phyloP scores from a whole-genome alignment of 2,888 invertebrate genomes.

The Brenthis hecate region DNA sequence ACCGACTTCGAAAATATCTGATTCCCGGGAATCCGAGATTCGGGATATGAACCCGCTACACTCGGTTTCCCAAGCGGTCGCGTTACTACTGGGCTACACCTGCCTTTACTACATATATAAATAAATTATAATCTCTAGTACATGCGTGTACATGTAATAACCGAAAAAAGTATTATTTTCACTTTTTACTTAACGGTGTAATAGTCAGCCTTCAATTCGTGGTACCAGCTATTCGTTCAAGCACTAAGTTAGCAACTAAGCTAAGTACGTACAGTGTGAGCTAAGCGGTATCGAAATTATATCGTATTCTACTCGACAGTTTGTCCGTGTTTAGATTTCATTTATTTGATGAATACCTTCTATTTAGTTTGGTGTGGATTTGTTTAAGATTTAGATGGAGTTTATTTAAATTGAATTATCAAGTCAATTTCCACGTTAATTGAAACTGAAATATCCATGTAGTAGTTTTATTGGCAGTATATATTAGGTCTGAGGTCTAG shows the following conservation, averaged over 20 bases:
- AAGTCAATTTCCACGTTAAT: no score
- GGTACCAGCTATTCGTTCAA: conserved; percentile 28
- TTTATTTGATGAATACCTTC: conserved; percentile 6
- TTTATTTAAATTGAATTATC: not conserved
- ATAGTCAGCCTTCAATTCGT: conserved; percentile 32
- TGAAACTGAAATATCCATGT: no score
- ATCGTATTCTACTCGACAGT: conserved; percentile 13
- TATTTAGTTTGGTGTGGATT: not conserved
- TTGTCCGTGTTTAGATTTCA: conserved; percentile 14
- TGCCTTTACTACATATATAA: no score
- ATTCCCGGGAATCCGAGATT: no score
- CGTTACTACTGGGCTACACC: no score
- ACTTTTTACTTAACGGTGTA: conserved; percentile 25
- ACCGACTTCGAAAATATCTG: no score
- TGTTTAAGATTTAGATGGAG: not conserved
- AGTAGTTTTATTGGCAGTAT: no score
- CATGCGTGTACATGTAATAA: no score
- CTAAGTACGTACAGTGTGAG: conserved; percentile 29
- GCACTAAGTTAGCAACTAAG: conserved; percentile 35
- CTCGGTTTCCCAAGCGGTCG: no score
- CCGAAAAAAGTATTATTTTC: not conserved
- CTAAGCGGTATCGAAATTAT: conserved; percentile 28
- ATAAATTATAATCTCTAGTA: no score
- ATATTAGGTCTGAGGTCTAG: no score
- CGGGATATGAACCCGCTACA: no score